Evolutionary conservation across 2,113 vertebrate genomes (phyloP).

Genomic region (Castor canadensis): DNA sequence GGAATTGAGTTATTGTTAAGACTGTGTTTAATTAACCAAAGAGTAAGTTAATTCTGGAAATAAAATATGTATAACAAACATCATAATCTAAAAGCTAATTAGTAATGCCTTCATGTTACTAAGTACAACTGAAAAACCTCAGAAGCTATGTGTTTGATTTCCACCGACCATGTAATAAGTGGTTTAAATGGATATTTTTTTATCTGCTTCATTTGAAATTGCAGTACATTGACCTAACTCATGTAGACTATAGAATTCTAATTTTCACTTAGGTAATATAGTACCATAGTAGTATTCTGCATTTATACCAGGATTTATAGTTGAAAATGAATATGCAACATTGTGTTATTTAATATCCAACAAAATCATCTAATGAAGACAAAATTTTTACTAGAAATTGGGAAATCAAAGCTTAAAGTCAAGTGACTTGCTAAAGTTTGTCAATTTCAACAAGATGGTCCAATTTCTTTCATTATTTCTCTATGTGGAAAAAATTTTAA

Average conservation of each 20-base stretch:
- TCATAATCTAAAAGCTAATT: neutral
- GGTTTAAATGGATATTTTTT: neutral
- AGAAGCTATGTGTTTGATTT: neutral
- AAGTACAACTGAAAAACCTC: neutral
- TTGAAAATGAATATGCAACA: neutral
- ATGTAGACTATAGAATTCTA: neutral
- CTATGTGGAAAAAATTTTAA: neutral
- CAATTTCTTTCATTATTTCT: neutral
- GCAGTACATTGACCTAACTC: neutral
- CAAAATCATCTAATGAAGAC: neutral
- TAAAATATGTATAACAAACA: neutral
- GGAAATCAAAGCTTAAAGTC: neutral
- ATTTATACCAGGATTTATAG: neutral
- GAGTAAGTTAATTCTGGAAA: neutral
- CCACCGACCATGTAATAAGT: neutral
- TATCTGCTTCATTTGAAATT: slow-evolving; percentile 3
- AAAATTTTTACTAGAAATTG: neutral
- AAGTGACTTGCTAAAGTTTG: neutral
- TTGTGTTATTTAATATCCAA: neutral
- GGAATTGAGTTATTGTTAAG: neutral
- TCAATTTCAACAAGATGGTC: neutral
- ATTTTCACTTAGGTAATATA: neutral
- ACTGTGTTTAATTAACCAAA: slow-evolving; percentile 16
- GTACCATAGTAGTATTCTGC: neutral
- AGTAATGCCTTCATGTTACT: neutral